phyloP scores from a whole-genome alignment of 2,113 vertebrate genomes.

The Cynoglossus semilaevis region DNA sequence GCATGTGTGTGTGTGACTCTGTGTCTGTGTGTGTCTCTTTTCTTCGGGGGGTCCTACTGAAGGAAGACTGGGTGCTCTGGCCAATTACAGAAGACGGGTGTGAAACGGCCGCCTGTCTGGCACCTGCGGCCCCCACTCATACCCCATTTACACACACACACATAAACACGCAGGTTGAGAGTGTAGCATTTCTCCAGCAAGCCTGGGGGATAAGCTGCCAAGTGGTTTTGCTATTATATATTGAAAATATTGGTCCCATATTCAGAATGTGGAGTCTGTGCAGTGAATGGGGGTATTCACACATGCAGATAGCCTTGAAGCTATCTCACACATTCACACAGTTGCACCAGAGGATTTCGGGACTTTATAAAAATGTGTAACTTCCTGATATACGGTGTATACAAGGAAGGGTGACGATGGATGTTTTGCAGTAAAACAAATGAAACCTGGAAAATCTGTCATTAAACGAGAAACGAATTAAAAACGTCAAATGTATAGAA shows the following conservation, averaged over 20 bases:
- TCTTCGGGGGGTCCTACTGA: conserved; percentile 45
- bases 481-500: no score
- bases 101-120: conserved; percentile 77
- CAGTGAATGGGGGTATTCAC: conserved; percentile 44
- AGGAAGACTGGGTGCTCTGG: conserved; percentile 62
- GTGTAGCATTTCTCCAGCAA: conserved; percentile 41
- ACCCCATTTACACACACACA: conserved; percentile 30
- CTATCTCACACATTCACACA: conserved; percentile 9
- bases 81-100: conserved; percentile 87
- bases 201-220: conserved; percentile 46
- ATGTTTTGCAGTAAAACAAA: no score
- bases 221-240: conserved; percentile 48
- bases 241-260: conserved; percentile 32
- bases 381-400: not conserved
- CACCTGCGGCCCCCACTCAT: conserved; percentile 76
- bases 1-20: conserved; percentile 4
- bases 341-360: not conserved
- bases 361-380: not conserved
- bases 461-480: no score
- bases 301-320: conserved; percentile 18
- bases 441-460: no score
- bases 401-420: not conserved
- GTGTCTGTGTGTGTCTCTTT: not conserved
- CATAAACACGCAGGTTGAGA: conserved; percentile 33
- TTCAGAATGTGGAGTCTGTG: conserved; percentile 24